These are phyloP conservation scores for Enteromius anoplus DNA, from an alignment of 2,797 vertebrate genomes.

Conservation along the genomic window DNA sequence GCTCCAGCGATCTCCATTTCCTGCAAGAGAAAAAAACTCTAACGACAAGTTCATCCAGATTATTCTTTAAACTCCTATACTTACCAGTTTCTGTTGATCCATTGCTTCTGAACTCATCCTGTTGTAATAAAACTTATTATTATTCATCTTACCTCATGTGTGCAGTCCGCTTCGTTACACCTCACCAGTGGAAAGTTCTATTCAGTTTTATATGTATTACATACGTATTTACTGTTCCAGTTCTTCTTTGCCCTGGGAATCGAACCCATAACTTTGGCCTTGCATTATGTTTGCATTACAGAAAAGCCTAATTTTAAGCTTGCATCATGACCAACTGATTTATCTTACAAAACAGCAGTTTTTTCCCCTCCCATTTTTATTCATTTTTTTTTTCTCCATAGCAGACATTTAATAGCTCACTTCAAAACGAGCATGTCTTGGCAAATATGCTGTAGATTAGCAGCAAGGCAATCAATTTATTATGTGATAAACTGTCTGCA, in stretches of 20 bases:
- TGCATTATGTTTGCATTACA: not conserved
- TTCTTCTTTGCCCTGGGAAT: not conserved
- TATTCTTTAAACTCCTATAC: no score
- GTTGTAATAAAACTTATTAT: no score
- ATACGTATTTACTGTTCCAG: not conserved
- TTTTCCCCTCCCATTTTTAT: not conserved
- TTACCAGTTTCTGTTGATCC: no score
- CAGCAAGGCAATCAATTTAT: slow-evolving; percentile 37
- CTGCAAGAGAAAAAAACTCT: no score
- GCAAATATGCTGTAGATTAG: slow-evolving; percentile 38
- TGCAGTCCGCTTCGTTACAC: no score
- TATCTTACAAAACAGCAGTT: slow-evolving; percentile 8
- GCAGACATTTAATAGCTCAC: slow-evolving; percentile 28
- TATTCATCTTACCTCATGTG: no score
- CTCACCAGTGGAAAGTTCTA: no score
- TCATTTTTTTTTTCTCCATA: not conserved
- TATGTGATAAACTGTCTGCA: slow-evolving; percentile 36
- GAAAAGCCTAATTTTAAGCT: not conserved
- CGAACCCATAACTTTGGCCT: not conserved
- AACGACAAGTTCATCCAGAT: no score
- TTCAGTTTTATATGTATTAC: no score
- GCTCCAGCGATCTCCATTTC: no score
- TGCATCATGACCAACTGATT: not conserved
- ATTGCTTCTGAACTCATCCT: no score
- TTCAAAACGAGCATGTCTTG: slow-evolving; percentile 22